Percentiles rank a stretch among this genome's conserved stretches.
Evolutionary conservation across 2,888 invertebrate genomes (phyloP).

Genomic region (Rhynchonema sp.): DNA sequence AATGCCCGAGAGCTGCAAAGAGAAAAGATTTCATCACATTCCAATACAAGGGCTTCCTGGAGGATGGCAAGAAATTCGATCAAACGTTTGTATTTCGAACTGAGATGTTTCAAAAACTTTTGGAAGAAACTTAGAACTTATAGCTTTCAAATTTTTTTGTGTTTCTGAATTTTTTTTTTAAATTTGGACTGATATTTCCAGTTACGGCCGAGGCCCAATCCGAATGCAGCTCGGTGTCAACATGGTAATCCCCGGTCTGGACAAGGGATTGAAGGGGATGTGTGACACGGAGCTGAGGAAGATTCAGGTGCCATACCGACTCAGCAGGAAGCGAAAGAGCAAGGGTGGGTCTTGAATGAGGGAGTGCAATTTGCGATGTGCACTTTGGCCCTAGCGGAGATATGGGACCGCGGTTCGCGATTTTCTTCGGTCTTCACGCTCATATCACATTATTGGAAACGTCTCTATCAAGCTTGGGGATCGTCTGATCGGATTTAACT

Average conservation of each 20-base stretch:
- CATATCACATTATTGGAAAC: too few relatives aligned
- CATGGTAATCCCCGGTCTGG: constrained; percentile 25
- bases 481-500: too few relatives aligned
- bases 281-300: constrained; percentile 23
- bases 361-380: neutral
- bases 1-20: constrained; percentile 18
- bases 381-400: too few relatives aligned
- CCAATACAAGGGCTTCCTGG: constrained; percentile 24
- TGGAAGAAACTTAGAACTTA: too few relatives aligned
- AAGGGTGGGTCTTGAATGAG: constrained; percentile 10
- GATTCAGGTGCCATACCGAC: constrained; percentile 21
- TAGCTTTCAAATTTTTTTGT: too few relatives aligned
- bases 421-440: too few relatives aligned
- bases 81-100: constrained; percentile 11
- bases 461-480: too few relatives aligned
- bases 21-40: constrained; percentile 25
- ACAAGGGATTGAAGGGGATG: constrained; percentile 24
- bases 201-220: constrained; percentile 18
- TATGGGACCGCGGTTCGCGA: too few relatives aligned
- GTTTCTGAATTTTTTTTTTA: too few relatives aligned
- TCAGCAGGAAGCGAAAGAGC: constrained; percentile 21
- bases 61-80: constrained; percentile 19
- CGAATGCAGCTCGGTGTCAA: constrained; percentile 25
- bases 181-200: too few relatives aligned
- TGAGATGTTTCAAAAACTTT: too few relatives aligned